These are phyloP conservation scores for Drosophila nannoptera DNA, from an alignment of 1,140 invertebrate genomes.

Conservation along the genomic window DNA sequence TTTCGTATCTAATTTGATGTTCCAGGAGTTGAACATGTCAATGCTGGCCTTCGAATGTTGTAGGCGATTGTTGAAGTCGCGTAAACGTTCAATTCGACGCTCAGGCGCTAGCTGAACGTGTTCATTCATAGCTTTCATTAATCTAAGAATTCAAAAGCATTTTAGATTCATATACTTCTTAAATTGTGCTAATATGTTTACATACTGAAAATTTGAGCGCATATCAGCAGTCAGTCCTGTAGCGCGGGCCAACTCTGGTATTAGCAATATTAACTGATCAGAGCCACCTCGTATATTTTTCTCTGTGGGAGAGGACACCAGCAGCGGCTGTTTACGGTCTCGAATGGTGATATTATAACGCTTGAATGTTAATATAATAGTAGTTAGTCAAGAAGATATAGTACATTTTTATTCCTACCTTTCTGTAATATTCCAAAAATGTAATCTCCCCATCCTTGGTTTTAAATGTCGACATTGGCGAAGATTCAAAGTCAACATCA, in stretches of 20 bases:
- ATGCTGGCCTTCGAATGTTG: slow-evolving; percentile 79
- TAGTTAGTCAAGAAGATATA: slow-evolving; percentile 12
- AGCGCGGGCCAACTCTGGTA: slow-evolving; percentile 87
- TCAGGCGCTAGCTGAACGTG: slow-evolving; percentile 84
- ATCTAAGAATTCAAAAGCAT: slow-evolving; percentile 34
- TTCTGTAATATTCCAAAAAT: slow-evolving; percentile 89
- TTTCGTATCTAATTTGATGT: slow-evolving; percentile 81
- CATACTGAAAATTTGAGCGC: slow-evolving; percentile 80
- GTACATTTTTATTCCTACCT: slow-evolving; percentile 55
- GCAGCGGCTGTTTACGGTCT: slow-evolving; percentile 82
- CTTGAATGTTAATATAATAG: slow-evolving; percentile 42
- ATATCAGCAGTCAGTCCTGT: slow-evolving; percentile 84
- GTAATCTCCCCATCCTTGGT: slow-evolving; percentile 81
- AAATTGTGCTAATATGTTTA: background rate
- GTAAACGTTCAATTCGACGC: slow-evolving; percentile 82
- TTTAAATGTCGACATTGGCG: slow-evolving; percentile 82
- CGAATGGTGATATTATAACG: slow-evolving; percentile 83
- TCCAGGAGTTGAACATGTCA: slow-evolving; percentile 82
- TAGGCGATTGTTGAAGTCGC: slow-evolving; percentile 82
- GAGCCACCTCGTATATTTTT: slow-evolving; percentile 82
- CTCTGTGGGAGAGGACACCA: slow-evolving; percentile 83
- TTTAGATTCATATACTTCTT: background rate
- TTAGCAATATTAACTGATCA: slow-evolving; percentile 82
- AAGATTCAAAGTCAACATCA: slow-evolving; percentile 87
- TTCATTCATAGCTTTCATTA: slow-evolving; percentile 83